phyloP scores from a whole-genome alignment of 2,797 vertebrate genomes.

The Malacoraja senta region DNA sequence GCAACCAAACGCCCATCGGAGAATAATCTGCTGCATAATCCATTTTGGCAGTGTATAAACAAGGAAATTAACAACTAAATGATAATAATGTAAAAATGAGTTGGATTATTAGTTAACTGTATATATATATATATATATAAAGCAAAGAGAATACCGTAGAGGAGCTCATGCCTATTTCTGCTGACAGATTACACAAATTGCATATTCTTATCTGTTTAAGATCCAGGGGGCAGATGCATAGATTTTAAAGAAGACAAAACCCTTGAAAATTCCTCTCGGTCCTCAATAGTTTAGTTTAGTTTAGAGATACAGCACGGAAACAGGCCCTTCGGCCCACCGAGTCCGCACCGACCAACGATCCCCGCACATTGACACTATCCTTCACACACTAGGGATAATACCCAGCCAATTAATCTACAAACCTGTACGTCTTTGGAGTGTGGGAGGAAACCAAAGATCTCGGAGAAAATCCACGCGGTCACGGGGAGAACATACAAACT shows the following conservation, averaged over 20 bases:
- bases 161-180: neutral
- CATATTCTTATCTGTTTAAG: neutral
- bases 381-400: too few relatives aligned
- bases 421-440: too few relatives aligned
- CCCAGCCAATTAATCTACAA: too few relatives aligned
- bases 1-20: neutral
- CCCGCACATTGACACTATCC: too few relatives aligned
- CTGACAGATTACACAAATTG: neutral
- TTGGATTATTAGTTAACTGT: neutral
- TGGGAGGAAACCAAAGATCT: too few relatives aligned
- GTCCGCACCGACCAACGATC: too few relatives aligned
- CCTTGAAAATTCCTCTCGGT: neutral
- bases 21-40: neutral
- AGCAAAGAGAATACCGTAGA: neutral
- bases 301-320: too few relatives aligned
- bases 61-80: neutral
- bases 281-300: neutral
- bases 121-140: neutral
- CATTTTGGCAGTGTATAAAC: neutral
- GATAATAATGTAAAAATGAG: neutral
- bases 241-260: neutral
- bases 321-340: too few relatives aligned
- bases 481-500: too few relatives aligned
- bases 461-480: too few relatives aligned
- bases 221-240: neutral